A percentile compares a stretch with the other conserved stretches of the same genome.
Conservation (phyloP, 2,888 invertebrate genomes). For the Caenorhabditis sp. region DNA sequence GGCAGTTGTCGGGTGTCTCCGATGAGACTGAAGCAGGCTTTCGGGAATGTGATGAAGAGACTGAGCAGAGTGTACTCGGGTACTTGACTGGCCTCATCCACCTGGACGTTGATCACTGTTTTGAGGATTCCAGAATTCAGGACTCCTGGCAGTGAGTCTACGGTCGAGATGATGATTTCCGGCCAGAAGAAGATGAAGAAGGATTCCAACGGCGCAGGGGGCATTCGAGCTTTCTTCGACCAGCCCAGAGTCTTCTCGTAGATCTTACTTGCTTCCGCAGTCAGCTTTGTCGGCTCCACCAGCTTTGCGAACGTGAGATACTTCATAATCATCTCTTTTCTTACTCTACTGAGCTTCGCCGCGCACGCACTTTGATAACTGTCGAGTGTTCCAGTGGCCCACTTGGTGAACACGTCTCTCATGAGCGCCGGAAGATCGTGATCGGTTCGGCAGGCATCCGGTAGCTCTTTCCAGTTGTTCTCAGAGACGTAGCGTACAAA, state of each 20-base stretch:
- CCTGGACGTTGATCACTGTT: background rate
- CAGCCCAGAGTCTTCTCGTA: no score
- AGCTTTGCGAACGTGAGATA: no score
- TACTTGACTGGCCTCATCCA: constrained; percentile 32
- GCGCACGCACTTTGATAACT: background rate
- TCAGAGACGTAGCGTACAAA: constrained; percentile 4
- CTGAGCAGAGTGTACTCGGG: constrained; percentile 17
- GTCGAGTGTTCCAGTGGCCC: constrained; percentile 1
- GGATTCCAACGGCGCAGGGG: no score
- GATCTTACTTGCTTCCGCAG: no score
- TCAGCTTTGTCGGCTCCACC: no score
- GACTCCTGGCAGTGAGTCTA: constrained; percentile 7
- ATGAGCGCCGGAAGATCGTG: constrained; percentile 7
- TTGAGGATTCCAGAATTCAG: background rate
- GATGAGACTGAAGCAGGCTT: constrained; percentile 14
- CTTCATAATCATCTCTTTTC: no score
- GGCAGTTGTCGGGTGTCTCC: constrained; percentile 24
- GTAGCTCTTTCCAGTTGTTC: constrained; percentile 18
- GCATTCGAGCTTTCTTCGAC: background rate
- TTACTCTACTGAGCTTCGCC: no score
- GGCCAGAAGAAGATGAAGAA: constrained; percentile 5
- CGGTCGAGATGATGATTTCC: constrained; percentile 12
- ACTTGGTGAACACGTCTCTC: background rate
- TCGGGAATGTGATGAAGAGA: background rate
- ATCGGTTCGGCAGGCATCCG: background rate